These are phyloP conservation scores for Stigmatopora nigra DNA, from an alignment of 2,113 vertebrate species.

Conservation along the genomic window DNA sequence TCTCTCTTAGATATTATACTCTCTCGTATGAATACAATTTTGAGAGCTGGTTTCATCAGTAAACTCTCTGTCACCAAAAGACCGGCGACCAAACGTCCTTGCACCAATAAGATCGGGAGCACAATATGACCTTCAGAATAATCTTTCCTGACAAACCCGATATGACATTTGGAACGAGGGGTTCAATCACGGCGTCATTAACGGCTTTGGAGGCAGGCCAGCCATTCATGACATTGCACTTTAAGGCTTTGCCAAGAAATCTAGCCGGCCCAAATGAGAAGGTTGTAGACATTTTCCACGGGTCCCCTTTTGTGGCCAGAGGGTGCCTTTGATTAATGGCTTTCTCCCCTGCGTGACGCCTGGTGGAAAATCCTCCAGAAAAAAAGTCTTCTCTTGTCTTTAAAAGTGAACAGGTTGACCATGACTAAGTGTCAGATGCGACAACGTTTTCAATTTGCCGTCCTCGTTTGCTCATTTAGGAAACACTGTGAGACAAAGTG, in stretches of 20 bases:
- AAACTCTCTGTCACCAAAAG: too few relatives aligned
- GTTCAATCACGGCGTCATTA: conserved; percentile 90
- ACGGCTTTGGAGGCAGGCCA: conserved; percentile 88
- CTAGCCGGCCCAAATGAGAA: conserved; percentile 80
- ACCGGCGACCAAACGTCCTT: too few relatives aligned
- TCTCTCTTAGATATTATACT: too few relatives aligned
- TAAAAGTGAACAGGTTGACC: conserved; percentile 37
- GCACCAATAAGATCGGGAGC: conserved; percentile 16
- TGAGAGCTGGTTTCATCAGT: too few relatives aligned
- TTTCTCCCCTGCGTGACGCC: conserved; percentile 70
- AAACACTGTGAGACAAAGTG: conserved; percentile 2
- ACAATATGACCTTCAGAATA: conserved; percentile 78
- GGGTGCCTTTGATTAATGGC: conserved; percentile 85
- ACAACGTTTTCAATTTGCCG: not conserved
- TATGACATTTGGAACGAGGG: conserved; percentile 90
- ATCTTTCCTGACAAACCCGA: conserved; percentile 83
- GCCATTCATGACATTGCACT: conserved; percentile 93
- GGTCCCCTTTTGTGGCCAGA: conserved; percentile 84
- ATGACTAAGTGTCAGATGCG: conserved; percentile 7
- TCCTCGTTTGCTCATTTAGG: conserved; percentile 5
- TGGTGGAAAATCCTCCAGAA: conserved; percentile 82
- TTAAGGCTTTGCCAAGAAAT: conserved; percentile 79
- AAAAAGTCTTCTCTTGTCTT: conserved; percentile 68
- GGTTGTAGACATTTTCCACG: conserved; percentile 88
- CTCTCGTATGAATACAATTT: too few relatives aligned